Evolutionary conservation across 2,113 vertebrate genomes (phyloP).

Genomic region (Aphyosemion australe): DNA sequence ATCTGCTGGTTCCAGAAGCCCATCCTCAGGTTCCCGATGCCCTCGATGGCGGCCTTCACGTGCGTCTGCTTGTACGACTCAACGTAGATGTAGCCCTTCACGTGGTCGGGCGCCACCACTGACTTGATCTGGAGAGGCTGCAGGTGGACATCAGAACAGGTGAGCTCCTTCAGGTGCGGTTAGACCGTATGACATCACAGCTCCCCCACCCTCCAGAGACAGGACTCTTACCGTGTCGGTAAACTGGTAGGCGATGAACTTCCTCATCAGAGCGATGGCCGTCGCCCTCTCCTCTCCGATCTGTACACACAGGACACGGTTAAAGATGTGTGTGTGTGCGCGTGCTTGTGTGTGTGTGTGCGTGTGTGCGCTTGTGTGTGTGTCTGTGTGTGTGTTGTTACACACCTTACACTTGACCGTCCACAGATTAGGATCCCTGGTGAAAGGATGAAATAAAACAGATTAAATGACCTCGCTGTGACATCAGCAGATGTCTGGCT

Average conservation of each 20-base stretch:
- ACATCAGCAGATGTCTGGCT: not conserved
- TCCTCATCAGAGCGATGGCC: constrained; percentile 93
- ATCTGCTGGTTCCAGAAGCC: constrained; percentile 99
- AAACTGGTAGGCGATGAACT: constrained; percentile 97
- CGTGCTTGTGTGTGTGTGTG: no score
- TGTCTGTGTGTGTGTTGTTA: no score
- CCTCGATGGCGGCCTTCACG: constrained; percentile 94
- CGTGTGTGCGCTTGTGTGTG: not conserved
- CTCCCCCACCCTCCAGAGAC: no score
- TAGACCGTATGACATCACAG: not conserved
- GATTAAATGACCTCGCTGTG: accelerated
- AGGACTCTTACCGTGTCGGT: constrained; percentile 86
- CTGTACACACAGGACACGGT: constrained; percentile 60
- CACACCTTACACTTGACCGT: constrained; percentile 94
- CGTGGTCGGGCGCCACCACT: constrained; percentile 91
- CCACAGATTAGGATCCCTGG: constrained; percentile 95
- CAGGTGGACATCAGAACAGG: no score
- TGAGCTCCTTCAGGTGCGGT: no score
- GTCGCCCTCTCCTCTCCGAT: constrained; percentile 93
- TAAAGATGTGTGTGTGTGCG: not conserved
- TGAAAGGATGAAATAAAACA: constrained; percentile 12
- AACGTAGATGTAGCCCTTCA: constrained; percentile 95
- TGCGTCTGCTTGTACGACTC: constrained; percentile 98
- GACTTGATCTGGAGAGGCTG: constrained; percentile 97
- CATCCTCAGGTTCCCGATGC: constrained; percentile 92